These are phyloP conservation scores for Eulemur rufifrons DNA, from an alignment of 2,113 vertebrate species.

Conservation along the genomic window DNA sequence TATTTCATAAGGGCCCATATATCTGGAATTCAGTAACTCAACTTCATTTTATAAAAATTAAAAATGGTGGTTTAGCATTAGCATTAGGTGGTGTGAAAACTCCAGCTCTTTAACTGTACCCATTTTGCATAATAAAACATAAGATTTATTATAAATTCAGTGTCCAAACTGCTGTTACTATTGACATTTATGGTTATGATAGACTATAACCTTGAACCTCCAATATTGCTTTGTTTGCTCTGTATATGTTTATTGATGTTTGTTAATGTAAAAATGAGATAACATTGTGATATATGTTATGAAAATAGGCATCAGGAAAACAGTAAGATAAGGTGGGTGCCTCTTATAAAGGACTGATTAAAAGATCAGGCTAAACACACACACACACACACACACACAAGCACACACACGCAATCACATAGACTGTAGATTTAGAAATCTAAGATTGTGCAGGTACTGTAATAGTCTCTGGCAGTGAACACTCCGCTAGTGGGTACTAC, in stretches of 20 bases:
- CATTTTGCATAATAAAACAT: neutral
- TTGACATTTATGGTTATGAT: neutral
- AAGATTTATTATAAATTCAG: neutral
- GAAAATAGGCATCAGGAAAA: neutral
- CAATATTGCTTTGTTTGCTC: neutral
- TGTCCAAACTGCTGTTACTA: neutral
- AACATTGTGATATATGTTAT: neutral
- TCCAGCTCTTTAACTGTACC: neutral
- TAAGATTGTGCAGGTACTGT: neutral
- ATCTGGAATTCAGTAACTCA: neutral
- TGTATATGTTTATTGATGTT: neutral
- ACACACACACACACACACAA: neutral
- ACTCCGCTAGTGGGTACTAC: neutral
- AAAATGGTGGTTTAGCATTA: neutral
- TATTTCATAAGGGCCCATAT: neutral
- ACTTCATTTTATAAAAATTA: neutral
- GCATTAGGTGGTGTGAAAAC: neutral
- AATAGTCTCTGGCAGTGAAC: neutral
- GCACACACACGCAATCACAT: neutral
- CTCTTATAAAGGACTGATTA: neutral
- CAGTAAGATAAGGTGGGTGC: neutral
- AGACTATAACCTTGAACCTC: neutral
- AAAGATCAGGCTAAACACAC: neutral
- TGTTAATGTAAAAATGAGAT: neutral
- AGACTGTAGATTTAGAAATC: neutral